Conservation (phyloP, 1,140 invertebrate genomes). For the Varroa destructor region DNA sequence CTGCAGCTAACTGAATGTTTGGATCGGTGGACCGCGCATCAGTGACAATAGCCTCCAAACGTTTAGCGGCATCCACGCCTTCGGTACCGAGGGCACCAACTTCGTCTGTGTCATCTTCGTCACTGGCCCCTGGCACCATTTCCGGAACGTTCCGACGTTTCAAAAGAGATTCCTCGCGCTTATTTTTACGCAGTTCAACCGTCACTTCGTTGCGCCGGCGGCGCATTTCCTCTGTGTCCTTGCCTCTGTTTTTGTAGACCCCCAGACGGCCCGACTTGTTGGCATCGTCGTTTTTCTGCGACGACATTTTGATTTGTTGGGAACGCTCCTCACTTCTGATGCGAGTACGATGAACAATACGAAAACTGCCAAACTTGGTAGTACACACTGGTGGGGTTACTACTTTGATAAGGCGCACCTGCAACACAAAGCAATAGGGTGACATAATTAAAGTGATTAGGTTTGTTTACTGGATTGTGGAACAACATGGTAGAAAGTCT, state of each 20-base stretch:
- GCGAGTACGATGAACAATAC: too few relatives aligned
- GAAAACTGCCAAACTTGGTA: too few relatives aligned
- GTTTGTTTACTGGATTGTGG: too few relatives aligned
- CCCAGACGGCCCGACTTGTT: constrained; percentile 30
- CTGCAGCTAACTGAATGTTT: constrained; percentile 50
- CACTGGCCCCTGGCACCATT: constrained; percentile 43
- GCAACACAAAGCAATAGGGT: too few relatives aligned
- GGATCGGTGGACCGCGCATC: constrained; percentile 52
- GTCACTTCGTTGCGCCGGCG: constrained; percentile 70
- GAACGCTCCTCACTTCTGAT: too few relatives aligned
- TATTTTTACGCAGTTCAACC: constrained; percentile 76
- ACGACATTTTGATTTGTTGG: too few relatives aligned
- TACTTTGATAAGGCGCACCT: too few relatives aligned
- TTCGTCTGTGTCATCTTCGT: constrained; percentile 47
- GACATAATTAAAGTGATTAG: too few relatives aligned
- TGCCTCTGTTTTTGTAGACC: constrained; percentile 37
- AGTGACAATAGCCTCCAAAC: constrained; percentile 39
- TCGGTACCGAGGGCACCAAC: constrained; percentile 37
- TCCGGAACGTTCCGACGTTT: constrained; percentile 74
- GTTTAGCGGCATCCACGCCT: constrained; percentile 33
- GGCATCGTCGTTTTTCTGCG: too few relatives aligned
- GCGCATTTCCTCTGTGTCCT: constrained; percentile 54
- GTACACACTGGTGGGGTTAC: too few relatives aligned
- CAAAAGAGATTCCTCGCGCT: constrained; percentile 84
- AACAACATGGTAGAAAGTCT: too few relatives aligned